Percentiles rank a stretch among this genome's conserved stretches.
Conservation (phyloP, 2,888 invertebrate genomes). For the Erebia aethiops region DNA sequence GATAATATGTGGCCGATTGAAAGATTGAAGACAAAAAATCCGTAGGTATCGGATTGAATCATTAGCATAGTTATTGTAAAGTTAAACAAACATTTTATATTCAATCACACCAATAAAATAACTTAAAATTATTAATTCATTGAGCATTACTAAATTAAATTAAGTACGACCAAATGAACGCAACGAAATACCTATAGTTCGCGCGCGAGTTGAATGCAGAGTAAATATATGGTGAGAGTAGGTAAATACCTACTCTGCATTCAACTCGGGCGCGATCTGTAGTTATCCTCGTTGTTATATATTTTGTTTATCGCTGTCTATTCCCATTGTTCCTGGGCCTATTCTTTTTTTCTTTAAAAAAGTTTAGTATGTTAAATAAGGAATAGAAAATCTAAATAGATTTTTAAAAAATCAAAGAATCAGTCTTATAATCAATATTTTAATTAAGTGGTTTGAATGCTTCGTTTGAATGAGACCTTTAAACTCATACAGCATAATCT, state of each 20-base stretch:
- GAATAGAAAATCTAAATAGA: not conserved
- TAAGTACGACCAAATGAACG: not conserved
- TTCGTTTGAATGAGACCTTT: not conserved
- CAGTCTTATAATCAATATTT: conserved; percentile 35
- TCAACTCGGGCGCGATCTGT: too few relatives aligned
- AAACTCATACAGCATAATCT: not conserved
- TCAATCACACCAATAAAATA: conserved; percentile 6
- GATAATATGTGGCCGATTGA: too few relatives aligned
- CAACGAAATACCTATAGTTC: not conserved
- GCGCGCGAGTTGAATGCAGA: too few relatives aligned
- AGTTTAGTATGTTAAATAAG: too few relatives aligned
- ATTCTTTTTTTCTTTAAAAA: too few relatives aligned
- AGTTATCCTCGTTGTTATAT: too few relatives aligned
- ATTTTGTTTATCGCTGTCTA: too few relatives aligned
- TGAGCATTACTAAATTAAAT: conserved; percentile 18
- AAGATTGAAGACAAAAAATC: too few relatives aligned
- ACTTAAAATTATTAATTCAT: conserved; percentile 17
- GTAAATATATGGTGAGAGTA: too few relatives aligned
- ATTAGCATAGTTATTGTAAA: not conserved
- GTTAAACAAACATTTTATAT: not conserved
- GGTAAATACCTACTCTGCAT: too few relatives aligned
- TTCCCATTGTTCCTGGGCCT: too few relatives aligned
- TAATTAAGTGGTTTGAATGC: not conserved
- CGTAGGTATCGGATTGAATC: too few relatives aligned
- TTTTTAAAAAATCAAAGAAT: conserved; percentile 19